A percentile compares a stretch with the other conserved stretches of the same genome.
phyloP scores from a whole-genome alignment of 2,888 invertebrate genomes.

The Stictocephala bisonia region DNA sequence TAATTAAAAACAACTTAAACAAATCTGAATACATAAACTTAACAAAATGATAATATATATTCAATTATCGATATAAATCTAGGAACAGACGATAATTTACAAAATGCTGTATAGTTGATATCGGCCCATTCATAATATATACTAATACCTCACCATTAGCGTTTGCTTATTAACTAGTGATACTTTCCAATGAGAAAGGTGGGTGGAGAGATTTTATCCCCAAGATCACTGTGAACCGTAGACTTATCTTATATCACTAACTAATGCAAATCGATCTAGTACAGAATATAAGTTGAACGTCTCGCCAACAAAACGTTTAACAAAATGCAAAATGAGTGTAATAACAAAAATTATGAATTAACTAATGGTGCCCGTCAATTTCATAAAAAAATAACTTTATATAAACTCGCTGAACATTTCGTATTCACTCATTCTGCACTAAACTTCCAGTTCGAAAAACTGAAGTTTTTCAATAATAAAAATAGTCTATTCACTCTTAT shows the following conservation, averaged over 20 bases:
- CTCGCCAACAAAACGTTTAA: slow-evolving; percentile 45
- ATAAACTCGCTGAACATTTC: slow-evolving; percentile 46
- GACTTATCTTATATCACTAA: slow-evolving; percentile 52
- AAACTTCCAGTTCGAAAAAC: slow-evolving; percentile 26
- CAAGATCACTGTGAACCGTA: slow-evolving; percentile 54
- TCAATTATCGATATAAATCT: too few species aligned
- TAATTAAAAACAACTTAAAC: too few species aligned
- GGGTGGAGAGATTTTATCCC: slow-evolving; percentile 54
- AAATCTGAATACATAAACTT: too few species aligned
- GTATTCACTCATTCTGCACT: slow-evolving; percentile 32
- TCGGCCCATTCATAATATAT: slow-evolving; percentile 35
- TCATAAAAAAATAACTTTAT: slow-evolving; percentile 51
- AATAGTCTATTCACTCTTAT: slow-evolving; percentile 46
- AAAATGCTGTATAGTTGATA: too few species aligned
- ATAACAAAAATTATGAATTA: slow-evolving; percentile 42
- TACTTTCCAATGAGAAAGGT: slow-evolving; percentile 60
- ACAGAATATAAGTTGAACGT: slow-evolving; percentile 40
- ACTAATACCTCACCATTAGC: slow-evolving; percentile 44
- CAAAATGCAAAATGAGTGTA: slow-evolving; percentile 45
- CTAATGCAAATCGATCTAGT: slow-evolving; percentile 45
- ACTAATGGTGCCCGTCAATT: slow-evolving; percentile 46
- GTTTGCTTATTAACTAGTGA: slow-evolving; percentile 44
- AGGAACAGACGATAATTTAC: too few species aligned
- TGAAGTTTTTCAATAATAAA: slow-evolving; percentile 44
- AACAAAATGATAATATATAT: too few species aligned